Conservation (phyloP, 2,113 vertebrate species). For the Diadophis punctatus region DNA sequence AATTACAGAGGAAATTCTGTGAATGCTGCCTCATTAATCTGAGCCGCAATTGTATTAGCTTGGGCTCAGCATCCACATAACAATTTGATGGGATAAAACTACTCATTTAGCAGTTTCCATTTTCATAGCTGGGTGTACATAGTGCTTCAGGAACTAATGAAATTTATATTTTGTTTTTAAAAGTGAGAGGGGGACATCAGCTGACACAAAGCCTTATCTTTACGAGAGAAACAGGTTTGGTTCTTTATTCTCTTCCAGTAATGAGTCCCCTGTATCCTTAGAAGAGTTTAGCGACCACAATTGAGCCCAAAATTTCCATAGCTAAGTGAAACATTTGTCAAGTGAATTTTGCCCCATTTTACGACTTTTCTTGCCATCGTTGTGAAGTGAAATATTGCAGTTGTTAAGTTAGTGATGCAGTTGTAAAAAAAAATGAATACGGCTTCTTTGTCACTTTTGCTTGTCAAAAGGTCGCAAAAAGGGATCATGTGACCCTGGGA, state of each 20-base stretch:
- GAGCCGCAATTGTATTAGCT: constrained; percentile 49
- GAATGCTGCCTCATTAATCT: constrained; percentile 66
- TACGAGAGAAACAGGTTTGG: not conserved
- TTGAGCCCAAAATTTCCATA: not conserved
- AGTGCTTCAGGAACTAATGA: constrained; percentile 38
- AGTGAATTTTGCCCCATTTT: not conserved
- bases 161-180: not conserved
- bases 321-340: not conserved
- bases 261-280: not conserved
- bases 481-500: too few relatives aligned
- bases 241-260: not conserved
- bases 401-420: not conserved
- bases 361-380: not conserved
- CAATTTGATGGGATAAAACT: constrained; percentile 47
- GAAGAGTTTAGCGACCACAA: not conserved
- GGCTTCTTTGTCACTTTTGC: not conserved
- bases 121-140: constrained; percentile 34
- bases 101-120: constrained; percentile 37
- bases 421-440: not conserved
- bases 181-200: not conserved
- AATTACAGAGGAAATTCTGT: constrained; percentile 56
- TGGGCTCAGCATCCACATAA: constrained; percentile 47
- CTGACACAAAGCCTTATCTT: not conserved
- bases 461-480: not conserved
- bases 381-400: not conserved